Evolutionary conservation across 1,140 invertebrate genomes (phyloP), one percentile per base, ranked within the genome.

Genomic region (Stenopsyche tienmushanensis): DNA sequence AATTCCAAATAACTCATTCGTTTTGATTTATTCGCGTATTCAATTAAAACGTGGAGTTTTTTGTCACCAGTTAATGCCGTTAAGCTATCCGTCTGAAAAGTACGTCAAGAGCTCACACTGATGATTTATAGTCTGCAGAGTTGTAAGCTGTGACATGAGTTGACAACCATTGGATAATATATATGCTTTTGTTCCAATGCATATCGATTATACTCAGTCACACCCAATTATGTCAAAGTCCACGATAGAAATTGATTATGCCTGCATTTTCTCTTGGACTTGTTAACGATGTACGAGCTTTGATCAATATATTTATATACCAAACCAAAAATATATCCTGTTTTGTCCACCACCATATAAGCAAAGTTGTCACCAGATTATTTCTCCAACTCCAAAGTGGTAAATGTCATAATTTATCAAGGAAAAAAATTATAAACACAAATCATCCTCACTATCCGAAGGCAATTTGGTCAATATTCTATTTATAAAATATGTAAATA

Each of bases 21-120:
- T n/a, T n/a, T n/a, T 57, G 57, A 60, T 60, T 60, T 60, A 60
- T 60, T 23, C 29, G 39, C 24, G 21, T 23, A 21, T 54, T 60
- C 41, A 47, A 60, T 60, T 60, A 64, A 63, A 64, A 54, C 45
- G 49, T 26, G 21, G 17, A 54, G 49, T 50, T 64, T 64, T 64
- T 64, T 64, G 62, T 64, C 62, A 45, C 24, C 15, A 17, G 21
- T 24, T 21, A 45, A 53, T 25, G 25, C 60, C 50, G 9, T 39
- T 24, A 42, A 53, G 21, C 44, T 26, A 34, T 17, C 13, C 59
- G 62, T 53, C 50, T 64, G 57, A 60, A 64, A 64, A 39, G 50
- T 20, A 25, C 26, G 34, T 63, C 47, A 63, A 53, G 49, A 63
- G 25, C 47, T 62, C 24, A 15, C 47, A 41, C 24, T 47, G 45